Evolutionary conservation across 1,140 invertebrate genomes (phyloP).

Genomic region (Drosophila tropicalis): DNA sequence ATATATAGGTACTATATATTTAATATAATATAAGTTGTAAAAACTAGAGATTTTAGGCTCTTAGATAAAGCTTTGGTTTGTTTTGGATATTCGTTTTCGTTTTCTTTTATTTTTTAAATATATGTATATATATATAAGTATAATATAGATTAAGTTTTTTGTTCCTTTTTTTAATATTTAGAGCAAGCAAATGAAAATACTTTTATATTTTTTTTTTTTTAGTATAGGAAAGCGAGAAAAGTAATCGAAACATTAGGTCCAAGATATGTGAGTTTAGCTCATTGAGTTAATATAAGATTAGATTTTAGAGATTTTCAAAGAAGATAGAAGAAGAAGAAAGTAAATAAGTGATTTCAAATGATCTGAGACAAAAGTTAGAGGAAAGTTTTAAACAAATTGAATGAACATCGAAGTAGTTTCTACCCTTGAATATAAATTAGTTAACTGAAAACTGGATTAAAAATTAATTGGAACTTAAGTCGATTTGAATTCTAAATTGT

Average conservation of each 20-base stretch:
- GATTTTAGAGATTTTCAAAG: neutral
- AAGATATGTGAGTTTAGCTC: constrained; percentile 9
- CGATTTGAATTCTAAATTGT: too few relatives aligned
- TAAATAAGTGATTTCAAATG: too few relatives aligned
- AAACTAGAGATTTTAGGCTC: constrained; percentile 65
- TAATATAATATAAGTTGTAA: constrained; percentile 44
- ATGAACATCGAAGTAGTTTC: too few relatives aligned
- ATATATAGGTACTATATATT: neutral
- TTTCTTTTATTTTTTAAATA: constrained; percentile 4
- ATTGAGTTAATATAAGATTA: neutral
- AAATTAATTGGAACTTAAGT: too few relatives aligned
- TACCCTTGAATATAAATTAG: too few relatives aligned
- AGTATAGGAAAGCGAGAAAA: constrained; percentile 2
- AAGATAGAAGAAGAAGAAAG: too few relatives aligned
- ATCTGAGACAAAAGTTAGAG: too few relatives aligned
- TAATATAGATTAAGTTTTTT: constrained; percentile 8
- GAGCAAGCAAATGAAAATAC: constrained; percentile 53
- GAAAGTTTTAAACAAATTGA: neutral
- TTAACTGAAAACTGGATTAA: too few relatives aligned
- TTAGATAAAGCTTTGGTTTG: constrained; percentile 52
- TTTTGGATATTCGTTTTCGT: constrained; percentile 17
- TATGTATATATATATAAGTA: too few relatives aligned
- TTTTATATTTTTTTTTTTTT: constrained; percentile 19
- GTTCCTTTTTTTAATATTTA: constrained; percentile 9
- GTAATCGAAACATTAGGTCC: neutral